A percentile compares a stretch with the other conserved stretches of the same genome.
Evolutionary conservation across 2,888 invertebrate genomes (phyloP).

Genomic region (Herminia tarsipennalis): DNA sequence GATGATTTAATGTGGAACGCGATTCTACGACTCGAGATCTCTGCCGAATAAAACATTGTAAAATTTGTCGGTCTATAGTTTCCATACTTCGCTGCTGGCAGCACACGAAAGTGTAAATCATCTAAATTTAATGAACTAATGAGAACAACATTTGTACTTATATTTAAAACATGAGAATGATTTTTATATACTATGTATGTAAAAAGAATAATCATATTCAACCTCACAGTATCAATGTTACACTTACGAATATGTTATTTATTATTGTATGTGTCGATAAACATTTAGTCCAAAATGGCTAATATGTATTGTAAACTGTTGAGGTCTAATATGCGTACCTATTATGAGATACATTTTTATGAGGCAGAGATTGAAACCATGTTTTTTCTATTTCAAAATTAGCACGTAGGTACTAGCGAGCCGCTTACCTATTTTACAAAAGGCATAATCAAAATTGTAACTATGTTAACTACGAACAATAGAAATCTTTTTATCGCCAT

Average conservation of each 20-base stretch:
- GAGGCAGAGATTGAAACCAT: slow-evolving; percentile 15
- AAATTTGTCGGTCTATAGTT: slow-evolving; percentile 15
- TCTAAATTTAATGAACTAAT: slow-evolving; percentile 4
- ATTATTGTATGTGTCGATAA: slow-evolving; percentile 7
- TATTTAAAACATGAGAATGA: too few species aligned
- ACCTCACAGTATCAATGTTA: slow-evolving; percentile 3
- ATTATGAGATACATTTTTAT: slow-evolving; percentile 4
- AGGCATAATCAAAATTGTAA: slow-evolving; percentile 3
- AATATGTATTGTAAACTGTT: neutral
- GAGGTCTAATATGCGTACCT: neutral
- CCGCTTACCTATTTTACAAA: slow-evolving; percentile 21
- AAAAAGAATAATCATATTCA: slow-evolving; percentile 4
- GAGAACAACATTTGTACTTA: neutral
- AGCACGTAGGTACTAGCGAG: slow-evolving; percentile 30
- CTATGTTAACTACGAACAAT: neutral
- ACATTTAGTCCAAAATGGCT: neutral
- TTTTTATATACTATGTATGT: slow-evolving; percentile 7
- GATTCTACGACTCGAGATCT: slow-evolving; percentile 23
- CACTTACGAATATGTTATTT: slow-evolving; percentile 4
- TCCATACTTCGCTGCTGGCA: slow-evolving; percentile 32
- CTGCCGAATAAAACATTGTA: slow-evolving; percentile 18
- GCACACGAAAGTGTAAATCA: slow-evolving; percentile 9
- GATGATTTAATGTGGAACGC: slow-evolving; percentile 12
- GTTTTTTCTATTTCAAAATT: slow-evolving; percentile 35
- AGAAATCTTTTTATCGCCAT: neutral